phyloP scores from a whole-genome alignment of 2,113 vertebrate genomes.

The Empidonax traillii region DNA sequence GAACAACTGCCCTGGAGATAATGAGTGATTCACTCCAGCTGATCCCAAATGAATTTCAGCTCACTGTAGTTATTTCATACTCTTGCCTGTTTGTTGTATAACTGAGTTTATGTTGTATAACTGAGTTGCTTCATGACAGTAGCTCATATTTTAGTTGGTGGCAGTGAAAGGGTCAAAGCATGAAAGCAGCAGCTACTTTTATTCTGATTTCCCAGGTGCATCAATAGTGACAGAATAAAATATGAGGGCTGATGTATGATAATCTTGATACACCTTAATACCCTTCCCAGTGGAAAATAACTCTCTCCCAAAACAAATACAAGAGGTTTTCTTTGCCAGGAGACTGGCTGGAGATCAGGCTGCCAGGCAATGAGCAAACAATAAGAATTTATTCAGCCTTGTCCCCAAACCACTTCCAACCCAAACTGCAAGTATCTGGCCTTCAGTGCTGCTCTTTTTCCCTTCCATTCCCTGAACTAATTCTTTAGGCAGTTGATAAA shows the following conservation, averaged over 20 bases:
- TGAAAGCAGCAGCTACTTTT: neutral
- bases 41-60: slow-evolving; percentile 10
- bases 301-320: neutral
- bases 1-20: slow-evolving; percentile 37
- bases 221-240: neutral
- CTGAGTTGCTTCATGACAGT: neutral
- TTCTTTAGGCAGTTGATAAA: neutral
- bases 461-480: neutral
- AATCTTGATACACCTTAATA: neutral
- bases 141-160: neutral
- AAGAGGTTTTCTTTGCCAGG: neutral
- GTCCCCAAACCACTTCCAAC: neutral
- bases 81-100: slow-evolving; percentile 24
- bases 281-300: neutral
- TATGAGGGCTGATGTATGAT: neutral
- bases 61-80: slow-evolving; percentile 3
- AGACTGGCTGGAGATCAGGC: neutral
- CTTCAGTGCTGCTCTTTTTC: neutral
- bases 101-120: slow-evolving; percentile 15
- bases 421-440: neutral
- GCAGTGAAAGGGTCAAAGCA: neutral
- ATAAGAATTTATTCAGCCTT: neutral
- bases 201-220: neutral
- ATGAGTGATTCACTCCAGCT: neutral
- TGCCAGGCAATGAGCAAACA: neutral